Base-by-base conservation (phyloP, 2,888 invertebrate genomes). In the Cryptophagus acutangulus region DNA sequence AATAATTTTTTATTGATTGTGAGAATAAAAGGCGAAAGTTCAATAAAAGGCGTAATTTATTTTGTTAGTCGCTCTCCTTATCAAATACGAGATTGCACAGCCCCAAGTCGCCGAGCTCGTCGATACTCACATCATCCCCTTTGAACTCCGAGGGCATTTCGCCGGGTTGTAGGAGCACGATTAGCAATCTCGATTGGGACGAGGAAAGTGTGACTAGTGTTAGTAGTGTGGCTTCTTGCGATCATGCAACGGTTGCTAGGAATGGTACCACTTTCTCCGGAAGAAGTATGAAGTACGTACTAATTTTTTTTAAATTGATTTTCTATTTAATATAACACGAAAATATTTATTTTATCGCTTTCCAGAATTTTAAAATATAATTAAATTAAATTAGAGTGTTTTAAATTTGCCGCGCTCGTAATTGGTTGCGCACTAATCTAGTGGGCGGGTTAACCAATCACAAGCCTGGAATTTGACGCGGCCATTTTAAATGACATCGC, bases 211-310 rank as follows among this genome's bases (percentile, higher is more conserved):
- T 88, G 45, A 81, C 81, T 60, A 87, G 87, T 64, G 84, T 82
- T 63, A 86, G 85, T 55, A 85, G 85, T 43, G 83, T 84, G 47
- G 84, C 84, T 36, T 84, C 87, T 10, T 82, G 87, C 59, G 87
- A 88, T 65, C 87, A 88, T 63, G 85, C 86, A 17, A 84, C 83
- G 68, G 84, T 87, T 46, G 87, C 87, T 45, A 78, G 78, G 45
- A 76, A 76, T 57, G 76, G 76, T 33, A 76, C 76, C 40, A 76
- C 76, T 30, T 76, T 74, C 66, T 75, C 75, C 16, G 76, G 75
- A 38, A 62, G 67, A 48, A 69, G 67, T 42, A 69, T 67, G 67
- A 67, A 66, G 66, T 69, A 59, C 58, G 61, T 55, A 17, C 5
- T 16, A 6, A 6, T 14, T 24, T n/a, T 24, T n/a, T 24, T n/a